Evolutionary conservation across 2,113 vertebrate genomes (phyloP).

Genomic region (Oncorhynchus masou): DNA sequence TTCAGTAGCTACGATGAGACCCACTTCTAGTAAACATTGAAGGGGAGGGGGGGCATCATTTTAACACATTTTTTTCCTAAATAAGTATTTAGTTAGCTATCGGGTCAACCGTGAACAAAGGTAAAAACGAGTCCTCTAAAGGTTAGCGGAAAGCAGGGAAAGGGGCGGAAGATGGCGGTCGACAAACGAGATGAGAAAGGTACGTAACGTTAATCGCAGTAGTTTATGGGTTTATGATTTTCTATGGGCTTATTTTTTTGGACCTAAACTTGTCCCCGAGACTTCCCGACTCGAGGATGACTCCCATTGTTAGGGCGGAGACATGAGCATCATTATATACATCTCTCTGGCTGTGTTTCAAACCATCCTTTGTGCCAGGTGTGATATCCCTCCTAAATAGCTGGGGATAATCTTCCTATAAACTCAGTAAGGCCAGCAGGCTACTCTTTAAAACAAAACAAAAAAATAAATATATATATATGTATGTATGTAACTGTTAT

Average conservation of each 20-base stretch:
- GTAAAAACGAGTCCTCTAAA: constrained; percentile 24
- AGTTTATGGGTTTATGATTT: neutral
- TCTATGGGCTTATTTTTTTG: no score
- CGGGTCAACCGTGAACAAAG: constrained; percentile 6
- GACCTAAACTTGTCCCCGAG: no score
- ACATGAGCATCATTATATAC: no score
- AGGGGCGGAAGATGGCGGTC: constrained; percentile 76
- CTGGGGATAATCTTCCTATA: no score
- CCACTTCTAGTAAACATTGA: neutral
- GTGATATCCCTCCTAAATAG: no score
- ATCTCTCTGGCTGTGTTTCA: no score
- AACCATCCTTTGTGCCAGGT: neutral
- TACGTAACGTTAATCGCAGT: constrained; percentile 31
- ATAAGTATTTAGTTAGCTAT: neutral
- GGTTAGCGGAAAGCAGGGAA: constrained; percentile 34
- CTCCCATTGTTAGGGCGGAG: no score
- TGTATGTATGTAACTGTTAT: no score
- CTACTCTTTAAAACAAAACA: no score
- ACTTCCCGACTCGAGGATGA: no score
- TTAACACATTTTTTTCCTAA: neutral
- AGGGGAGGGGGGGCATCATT: neutral
- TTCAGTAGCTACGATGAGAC: neutral
- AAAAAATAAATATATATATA: no score
- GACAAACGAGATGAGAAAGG: constrained; percentile 86
- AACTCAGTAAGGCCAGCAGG: no score